phyloP scores from a whole-genome alignment of 2,888 invertebrate genomes.

The Eilema sororculum region DNA sequence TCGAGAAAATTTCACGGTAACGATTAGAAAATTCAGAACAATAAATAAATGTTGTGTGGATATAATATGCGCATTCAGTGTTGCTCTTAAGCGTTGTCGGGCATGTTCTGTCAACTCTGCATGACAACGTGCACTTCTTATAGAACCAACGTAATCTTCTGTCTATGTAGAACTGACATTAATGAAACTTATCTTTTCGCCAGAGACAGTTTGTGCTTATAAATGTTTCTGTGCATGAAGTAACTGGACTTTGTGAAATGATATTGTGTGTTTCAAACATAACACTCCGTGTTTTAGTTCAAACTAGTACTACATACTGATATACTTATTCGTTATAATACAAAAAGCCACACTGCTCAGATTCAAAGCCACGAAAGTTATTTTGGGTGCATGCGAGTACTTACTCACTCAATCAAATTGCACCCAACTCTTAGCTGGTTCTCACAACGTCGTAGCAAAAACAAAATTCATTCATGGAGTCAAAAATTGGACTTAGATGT shows the following conservation, averaged over 20 bases:
- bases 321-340: neutral
- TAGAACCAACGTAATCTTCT: conserved; percentile 17
- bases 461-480: conserved; percentile 81
- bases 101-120: conserved; percentile 77
- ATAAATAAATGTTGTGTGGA: conserved; percentile 50
- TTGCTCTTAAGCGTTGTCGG: conserved; percentile 73
- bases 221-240: conserved; percentile 57
- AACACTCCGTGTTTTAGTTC: conserved; percentile 18
- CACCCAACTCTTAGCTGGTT: conserved; percentile 52
- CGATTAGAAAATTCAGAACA: conserved; percentile 7
- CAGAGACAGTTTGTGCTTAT: conserved; percentile 44
- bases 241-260: conserved; percentile 28
- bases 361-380: conserved; percentile 30
- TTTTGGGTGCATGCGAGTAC: conserved; percentile 52
- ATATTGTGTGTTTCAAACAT: conserved; percentile 24
- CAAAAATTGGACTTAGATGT: conserved; percentile 78
- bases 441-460: conserved; percentile 53
- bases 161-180: conserved; percentile 33
- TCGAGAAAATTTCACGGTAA: conserved; percentile 23
- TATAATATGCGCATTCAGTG: conserved; percentile 54
- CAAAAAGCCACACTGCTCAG: conserved; percentile 11
- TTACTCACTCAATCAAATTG: conserved; percentile 36
- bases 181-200: conserved; percentile 24
- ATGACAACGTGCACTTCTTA: conserved; percentile 72
- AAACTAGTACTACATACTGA: conserved; percentile 13